Conservation (phyloP, 2,888 invertebrate species). For the Eudemis profundana region DNA sequence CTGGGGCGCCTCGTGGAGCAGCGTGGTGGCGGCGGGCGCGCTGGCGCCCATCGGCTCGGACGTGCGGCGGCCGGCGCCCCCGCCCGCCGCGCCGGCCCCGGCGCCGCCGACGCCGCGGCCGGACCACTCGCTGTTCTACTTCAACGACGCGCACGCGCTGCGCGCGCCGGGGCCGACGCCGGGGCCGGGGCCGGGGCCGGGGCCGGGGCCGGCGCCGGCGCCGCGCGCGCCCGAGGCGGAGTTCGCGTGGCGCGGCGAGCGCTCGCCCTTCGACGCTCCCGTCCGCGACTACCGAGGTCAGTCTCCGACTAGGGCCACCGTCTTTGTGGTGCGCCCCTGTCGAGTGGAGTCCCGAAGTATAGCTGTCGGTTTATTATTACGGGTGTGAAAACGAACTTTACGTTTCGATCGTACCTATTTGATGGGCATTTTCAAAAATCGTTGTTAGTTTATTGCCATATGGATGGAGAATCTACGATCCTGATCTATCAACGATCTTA, state of each 20-base stretch:
- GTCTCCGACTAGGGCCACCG: slow-evolving; percentile 35
- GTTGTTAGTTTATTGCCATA: no score
- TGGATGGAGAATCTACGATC: no score
- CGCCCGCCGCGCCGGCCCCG: slow-evolving; percentile 45
- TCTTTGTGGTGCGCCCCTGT: no score
- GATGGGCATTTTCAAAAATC: no score
- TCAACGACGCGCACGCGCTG: slow-evolving; percentile 67
- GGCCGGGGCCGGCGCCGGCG: slow-evolving; percentile 45
- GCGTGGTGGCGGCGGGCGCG: slow-evolving; percentile 15
- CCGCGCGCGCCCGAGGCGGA: slow-evolving; percentile 48
- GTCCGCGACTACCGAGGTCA: slow-evolving; percentile 58
- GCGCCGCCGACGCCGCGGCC: slow-evolving; percentile 45
- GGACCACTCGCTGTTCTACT: slow-evolving; percentile 76
- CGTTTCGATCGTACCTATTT: no score
- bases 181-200: slow-evolving; percentile 47
- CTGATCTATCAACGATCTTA: no score
- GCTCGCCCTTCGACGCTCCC: slow-evolving; percentile 47
- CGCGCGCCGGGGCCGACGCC: slow-evolving; percentile 40
- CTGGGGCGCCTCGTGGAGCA: no score
- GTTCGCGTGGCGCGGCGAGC: slow-evolving; percentile 46
- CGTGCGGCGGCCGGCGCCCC: slow-evolving; percentile 63
- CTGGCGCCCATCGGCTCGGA: slow-evolving; percentile 70
- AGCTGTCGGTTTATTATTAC: no score
- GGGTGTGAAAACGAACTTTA: no score
- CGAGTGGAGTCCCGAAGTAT: no score